A percentile compares a stretch with the other conserved stretches of the same genome.
Evolutionary conservation across 2,888 invertebrate genomes (phyloP).

Genomic region (Caenorhabditis sulstoni): DNA sequence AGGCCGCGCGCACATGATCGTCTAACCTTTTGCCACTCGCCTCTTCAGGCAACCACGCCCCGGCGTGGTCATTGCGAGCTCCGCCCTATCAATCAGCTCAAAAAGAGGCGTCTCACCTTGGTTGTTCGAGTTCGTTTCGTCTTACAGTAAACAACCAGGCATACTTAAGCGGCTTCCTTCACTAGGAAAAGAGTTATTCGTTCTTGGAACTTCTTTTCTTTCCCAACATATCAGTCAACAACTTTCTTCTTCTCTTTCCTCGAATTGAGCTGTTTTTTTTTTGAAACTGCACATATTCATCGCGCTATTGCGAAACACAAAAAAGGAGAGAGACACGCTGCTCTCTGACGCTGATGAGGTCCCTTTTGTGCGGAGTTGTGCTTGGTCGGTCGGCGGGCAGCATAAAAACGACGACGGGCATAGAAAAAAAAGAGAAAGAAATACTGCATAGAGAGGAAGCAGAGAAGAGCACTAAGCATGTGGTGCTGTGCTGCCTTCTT

Average conservation of each 20-base stretch:
- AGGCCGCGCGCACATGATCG: slow-evolving; percentile 48
- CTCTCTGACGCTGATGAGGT: too few species aligned
- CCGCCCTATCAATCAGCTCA: slow-evolving; percentile 51
- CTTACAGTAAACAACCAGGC: slow-evolving; percentile 13
- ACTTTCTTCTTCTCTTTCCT: too few species aligned
- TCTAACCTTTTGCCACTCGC: slow-evolving; percentile 45
- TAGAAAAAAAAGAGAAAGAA: slow-evolving; percentile 6
- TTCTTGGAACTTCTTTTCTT: too few species aligned
- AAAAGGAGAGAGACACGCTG: slow-evolving; percentile 3
- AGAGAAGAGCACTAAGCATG: slow-evolving; percentile 38
- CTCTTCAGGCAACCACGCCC: slow-evolving; percentile 23
- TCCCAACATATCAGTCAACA: too few species aligned
- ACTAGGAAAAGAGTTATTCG: too few species aligned
- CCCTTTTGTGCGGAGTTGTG: too few species aligned
- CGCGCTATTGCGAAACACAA: too few species aligned
- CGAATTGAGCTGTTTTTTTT: neutral
- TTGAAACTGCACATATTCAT: too few species aligned
- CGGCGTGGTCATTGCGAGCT: slow-evolving; percentile 46
- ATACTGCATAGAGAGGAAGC: slow-evolving; percentile 12
- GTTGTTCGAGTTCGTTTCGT: slow-evolving; percentile 37
- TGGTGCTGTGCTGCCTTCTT: slow-evolving; percentile 30
- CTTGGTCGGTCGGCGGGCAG: too few species aligned
- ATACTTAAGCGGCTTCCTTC: neutral
- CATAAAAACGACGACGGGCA: too few species aligned
- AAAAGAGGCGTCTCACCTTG: neutral